Evolutionary conservation across 1,140 invertebrate species (phyloP), one percentile per base, ranked within the genome.

Genomic region (Drosophila cardini): DNA sequence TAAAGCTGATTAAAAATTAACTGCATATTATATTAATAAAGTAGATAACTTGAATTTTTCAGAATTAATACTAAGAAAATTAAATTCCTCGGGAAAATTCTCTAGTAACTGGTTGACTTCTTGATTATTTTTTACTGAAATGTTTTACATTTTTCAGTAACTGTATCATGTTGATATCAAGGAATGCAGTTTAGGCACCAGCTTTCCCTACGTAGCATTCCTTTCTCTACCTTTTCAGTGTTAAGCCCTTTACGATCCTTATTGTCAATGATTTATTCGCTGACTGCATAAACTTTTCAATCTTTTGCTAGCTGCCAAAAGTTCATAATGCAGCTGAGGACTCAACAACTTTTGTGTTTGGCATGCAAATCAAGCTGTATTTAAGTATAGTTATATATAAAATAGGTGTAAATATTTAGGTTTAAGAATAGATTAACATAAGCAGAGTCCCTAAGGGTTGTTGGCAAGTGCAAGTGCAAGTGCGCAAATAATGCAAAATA

Each of bases 401-500:
- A 38, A 53, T 48, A 65, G 42, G 18, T 18, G 67, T 48, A 34
- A 53, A 61, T 52, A 45, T 46, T 11, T 26, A 32, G n/a, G 46
- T 50, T 34, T 58, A 62, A 9, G 45, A 57, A 61, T n/a, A 76
- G 85, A 78, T 85, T 86, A 85, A 77, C 77, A 85, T 85, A 85
- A 85, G 76, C 72, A 84, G 57, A 46, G 69, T 68, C 70, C 74
- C 79, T 42, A 63, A 81, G 78, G 46, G 55, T 56, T 72, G 58
- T 10, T 84, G 81, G 69, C 81, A 75, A 74, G 70, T 82, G 71
- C n/a, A n/a, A n/a, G n/a, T n/a, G n/a, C n/a, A n/a, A n/a, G n/a
- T n/a, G n/a, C n/a, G n/a, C 67, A 72, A 78, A 86, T 76, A 78
- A 85, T 85, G 82, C 75, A 82, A 87, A 85, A 85, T 85, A 87